Evolutionary conservation across 2,113 vertebrate species (phyloP).

Genomic region (Lophura nycthemera): DNA sequence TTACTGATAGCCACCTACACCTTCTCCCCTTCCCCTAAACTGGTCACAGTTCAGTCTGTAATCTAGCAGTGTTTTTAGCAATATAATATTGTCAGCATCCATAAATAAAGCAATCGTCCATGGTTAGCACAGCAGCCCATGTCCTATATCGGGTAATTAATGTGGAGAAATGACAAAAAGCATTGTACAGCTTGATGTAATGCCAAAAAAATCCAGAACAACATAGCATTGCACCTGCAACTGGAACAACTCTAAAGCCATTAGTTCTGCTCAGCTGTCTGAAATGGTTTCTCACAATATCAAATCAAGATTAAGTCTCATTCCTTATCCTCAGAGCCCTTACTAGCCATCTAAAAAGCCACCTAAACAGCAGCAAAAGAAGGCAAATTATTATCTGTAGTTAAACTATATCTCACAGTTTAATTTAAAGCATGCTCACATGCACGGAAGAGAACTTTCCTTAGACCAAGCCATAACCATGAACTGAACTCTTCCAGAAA

Average conservation of each 20-base stretch:
- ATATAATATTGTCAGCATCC: background rate
- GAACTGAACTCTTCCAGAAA: background rate
- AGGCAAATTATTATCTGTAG: background rate
- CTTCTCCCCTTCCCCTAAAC: background rate
- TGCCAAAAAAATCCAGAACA: background rate
- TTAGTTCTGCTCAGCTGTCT: background rate
- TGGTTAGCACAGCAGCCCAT: background rate
- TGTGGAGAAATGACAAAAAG: background rate
- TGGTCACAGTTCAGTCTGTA: background rate
- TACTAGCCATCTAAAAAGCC: background rate
- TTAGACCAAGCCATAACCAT: no score
- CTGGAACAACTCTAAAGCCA: background rate
- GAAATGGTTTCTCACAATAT: background rate
- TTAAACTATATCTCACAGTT: background rate
- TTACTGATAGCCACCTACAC: background rate
- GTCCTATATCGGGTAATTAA: background rate
- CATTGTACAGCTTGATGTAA: background rate
- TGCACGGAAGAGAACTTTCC: background rate
- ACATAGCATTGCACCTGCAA: background rate
- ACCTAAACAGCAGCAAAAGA: background rate
- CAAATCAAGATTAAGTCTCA: background rate
- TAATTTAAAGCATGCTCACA: background rate
- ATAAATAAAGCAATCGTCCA: background rate
- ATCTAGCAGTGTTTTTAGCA: background rate
- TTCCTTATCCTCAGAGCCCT: no score